Base-by-base conservation (phyloP, 2,888 invertebrate species). In the Spicauda simplicius region DNA sequence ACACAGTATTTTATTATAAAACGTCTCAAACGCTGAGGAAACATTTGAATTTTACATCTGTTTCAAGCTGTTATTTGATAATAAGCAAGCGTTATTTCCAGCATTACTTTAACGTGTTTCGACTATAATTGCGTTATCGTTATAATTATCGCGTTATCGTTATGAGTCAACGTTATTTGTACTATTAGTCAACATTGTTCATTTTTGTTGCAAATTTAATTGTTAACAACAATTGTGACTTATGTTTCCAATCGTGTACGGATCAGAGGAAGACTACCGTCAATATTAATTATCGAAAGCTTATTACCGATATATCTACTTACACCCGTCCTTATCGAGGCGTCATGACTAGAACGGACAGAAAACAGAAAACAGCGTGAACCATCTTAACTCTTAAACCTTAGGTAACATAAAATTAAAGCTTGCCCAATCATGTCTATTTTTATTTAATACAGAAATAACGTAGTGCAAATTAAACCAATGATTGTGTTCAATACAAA, bases 221-320 rank as follows among this genome's bases (percentile, higher is more conserved):
- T 33, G 10, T 45, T 58, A 58, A 14, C 8, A 58, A 45, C n/a
- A 11, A 41, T 57, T 41, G 25, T 20, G n/a, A 14, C 7, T 30
- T n/a, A 41, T 64, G 37, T 18, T 16, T 64, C 48, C 52, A 58
- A 52, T 50, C 37, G 64, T 57, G 20, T 52, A 20, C 52, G 50
- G 57, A 16, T 64, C 37, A 58, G 64, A 64, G 64, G 64, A 64
- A 64, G 64, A 64, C 64, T 64, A 64, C 57, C 37, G 37, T 58
- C 52, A 58, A 64, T 37, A 52, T 56, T 50, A 55, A 33, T 20
- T 58, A 58, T 53, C 33, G 12, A 52, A 64, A 58, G 57, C 64
- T 52, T 57, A 37, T 33, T 37, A 33, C 33, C 33, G 33, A 33
- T 33, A 33, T 50, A 25, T 16, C 16, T 25, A n/a, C 64, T 50